Percentiles rank a stretch among this genome's conserved stretches.
Conservation (phyloP, 2,888 invertebrate genomes). For the Philaethria dido region DNA sequence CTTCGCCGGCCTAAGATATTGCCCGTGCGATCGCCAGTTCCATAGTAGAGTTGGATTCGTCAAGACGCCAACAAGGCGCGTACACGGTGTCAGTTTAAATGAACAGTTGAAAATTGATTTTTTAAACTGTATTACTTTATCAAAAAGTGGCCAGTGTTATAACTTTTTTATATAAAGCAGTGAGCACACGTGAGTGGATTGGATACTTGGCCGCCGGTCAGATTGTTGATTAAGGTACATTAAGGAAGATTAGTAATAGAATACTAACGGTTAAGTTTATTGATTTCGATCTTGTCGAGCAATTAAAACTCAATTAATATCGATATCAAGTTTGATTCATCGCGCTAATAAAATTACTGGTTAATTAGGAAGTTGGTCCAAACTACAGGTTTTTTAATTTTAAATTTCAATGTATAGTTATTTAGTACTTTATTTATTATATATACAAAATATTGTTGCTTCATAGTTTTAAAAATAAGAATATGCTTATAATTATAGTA, state of each 20-base stretch:
- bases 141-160: conserved; percentile 69
- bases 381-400: neutral
- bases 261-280: conserved; percentile 20
- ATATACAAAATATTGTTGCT: too few species aligned
- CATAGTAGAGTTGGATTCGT: conserved; percentile 72
- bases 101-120: conserved; percentile 36
- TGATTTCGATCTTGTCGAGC: conserved; percentile 7
- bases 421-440: neutral
- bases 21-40: conserved; percentile 61
- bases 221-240: conserved; percentile 72
- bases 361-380: neutral
- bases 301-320: conserved; percentile 15
- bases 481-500: too few species aligned
- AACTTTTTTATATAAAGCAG: conserved; percentile 59
- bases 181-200: conserved; percentile 58
- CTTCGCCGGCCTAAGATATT: conserved; percentile 47
- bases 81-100: conserved; percentile 49
- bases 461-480: too few species aligned
- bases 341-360: neutral
- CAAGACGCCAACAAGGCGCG: conserved; percentile 58
- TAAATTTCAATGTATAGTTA: neutral
- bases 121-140: conserved; percentile 44
- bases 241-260: conserved; percentile 29
- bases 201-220: conserved; percentile 58
- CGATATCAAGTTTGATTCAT: conserved; percentile 1